Conservation (phyloP, 1,140 invertebrate genomes). For the Zeugodacus cucurbitae region DNA sequence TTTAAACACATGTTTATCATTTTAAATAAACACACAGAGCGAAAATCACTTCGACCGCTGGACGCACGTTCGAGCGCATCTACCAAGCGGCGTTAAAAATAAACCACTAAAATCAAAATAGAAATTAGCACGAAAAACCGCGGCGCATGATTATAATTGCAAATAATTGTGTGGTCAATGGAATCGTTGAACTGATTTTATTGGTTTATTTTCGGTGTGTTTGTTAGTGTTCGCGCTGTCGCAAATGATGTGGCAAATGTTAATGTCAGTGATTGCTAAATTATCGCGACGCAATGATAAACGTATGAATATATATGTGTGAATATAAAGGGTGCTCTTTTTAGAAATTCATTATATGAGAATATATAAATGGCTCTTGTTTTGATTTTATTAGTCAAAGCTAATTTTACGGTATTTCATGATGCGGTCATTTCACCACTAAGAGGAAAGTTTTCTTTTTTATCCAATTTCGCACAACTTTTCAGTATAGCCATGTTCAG, state of each 20-base stretch:
- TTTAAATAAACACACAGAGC: neutral
- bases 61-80: neutral
- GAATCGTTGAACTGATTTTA: conserved; percentile 3
- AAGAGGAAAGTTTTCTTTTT: too few relatives aligned
- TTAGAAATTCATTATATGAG: too few relatives aligned
- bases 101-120: neutral
- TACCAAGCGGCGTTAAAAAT: neutral
- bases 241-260: neutral
- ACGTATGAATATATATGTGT: too few relatives aligned
- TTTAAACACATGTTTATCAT: neutral
- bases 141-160: neutral
- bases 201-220: neutral
- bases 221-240: neutral
- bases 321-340: too few relatives aligned
- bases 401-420: too few relatives aligned
- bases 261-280: too few relatives aligned
- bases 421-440: too few relatives aligned
- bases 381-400: too few relatives aligned
- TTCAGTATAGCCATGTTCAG: too few relatives aligned
- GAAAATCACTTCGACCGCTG: neutral
- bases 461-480: too few relatives aligned
- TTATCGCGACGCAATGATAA: too few relatives aligned
- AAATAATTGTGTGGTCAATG: conserved; percentile 30
- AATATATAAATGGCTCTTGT: too few relatives aligned
- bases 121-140: conserved; percentile 18